phyloP scores from a whole-genome alignment of 2,797 vertebrate species.

The Pangasius sanitwongsei region DNA sequence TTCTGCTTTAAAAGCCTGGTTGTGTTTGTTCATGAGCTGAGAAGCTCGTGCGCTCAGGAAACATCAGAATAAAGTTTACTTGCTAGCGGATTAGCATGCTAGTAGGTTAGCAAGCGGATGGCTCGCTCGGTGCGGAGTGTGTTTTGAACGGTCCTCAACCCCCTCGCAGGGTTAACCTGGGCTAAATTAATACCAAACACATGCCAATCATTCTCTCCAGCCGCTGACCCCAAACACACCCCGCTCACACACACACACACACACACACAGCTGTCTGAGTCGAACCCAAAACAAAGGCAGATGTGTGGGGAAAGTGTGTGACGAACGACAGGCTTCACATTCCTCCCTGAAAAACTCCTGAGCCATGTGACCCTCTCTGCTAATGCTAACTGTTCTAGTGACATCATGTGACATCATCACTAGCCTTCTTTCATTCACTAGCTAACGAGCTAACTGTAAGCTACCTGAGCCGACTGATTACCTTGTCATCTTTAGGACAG shows the following conservation, averaged over 20 bases:
- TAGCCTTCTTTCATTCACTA: not conserved
- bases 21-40: slow-evolving; percentile 52
- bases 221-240: slow-evolving; percentile 77
- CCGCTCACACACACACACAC: slow-evolving; percentile 63
- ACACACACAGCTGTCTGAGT: slow-evolving; percentile 59
- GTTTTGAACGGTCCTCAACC: not conserved
- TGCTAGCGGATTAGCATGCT: not conserved
- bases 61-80: not conserved
- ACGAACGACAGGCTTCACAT: not conserved
- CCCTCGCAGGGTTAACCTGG: not conserved
- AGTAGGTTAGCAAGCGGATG: not conserved
- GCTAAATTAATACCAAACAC: slow-evolving; percentile 54
- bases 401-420: not conserved
- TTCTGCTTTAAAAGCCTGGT: not conserved
- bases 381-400: not conserved
- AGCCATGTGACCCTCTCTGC: not conserved
- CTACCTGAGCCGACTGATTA: not conserved
- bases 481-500: not conserved
- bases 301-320: slow-evolving; percentile 54
- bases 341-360: not conserved
- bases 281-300: slow-evolving; percentile 66
- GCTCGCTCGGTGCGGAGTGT: not conserved
- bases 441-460: not conserved
- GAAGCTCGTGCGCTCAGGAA: not conserved
- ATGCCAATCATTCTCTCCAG: slow-evolving; percentile 78